phyloP scores from a whole-genome alignment of 2,797 vertebrate species.

The Hirundo rustica region DNA sequence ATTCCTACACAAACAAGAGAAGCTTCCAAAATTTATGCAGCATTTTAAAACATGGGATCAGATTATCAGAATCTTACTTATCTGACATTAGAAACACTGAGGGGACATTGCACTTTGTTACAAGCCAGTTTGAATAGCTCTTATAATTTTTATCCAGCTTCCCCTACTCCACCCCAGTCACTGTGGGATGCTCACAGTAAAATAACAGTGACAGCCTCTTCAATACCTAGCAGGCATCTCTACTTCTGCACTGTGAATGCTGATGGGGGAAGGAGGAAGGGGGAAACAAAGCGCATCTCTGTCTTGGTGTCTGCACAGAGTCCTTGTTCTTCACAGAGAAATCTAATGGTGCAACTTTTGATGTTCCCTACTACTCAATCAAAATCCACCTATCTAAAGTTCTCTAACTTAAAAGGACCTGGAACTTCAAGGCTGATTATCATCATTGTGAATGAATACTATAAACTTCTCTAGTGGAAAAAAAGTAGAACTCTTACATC shows the following conservation, averaged over 20 bases:
- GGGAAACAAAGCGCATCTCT: not conserved
- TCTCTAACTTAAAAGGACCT: not conserved
- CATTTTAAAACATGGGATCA: not conserved
- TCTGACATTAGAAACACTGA: not conserved
- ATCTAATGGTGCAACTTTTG: not conserved
- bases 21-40: not conserved
- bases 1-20: not conserved
- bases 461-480: not conserved
- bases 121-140: not conserved
- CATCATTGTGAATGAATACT: not conserved
- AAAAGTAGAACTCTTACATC: not conserved
- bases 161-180: not conserved
- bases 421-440: not conserved
- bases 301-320: not conserved
- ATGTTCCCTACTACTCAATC: not conserved
- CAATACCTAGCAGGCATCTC: not conserved
- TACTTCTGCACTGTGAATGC: not conserved
- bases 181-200: not conserved
- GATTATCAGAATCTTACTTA: not conserved
- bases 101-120: not conserved
- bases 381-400: not conserved
- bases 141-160: not conserved
- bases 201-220: not conserved
- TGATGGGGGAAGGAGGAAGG: not conserved
- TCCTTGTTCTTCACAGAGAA: not conserved